Evolutionary conservation across 2,797 vertebrate genomes (phyloP), one percentile per base, ranked within the genome.

Genomic region (Loriculus beryllinus): DNA sequence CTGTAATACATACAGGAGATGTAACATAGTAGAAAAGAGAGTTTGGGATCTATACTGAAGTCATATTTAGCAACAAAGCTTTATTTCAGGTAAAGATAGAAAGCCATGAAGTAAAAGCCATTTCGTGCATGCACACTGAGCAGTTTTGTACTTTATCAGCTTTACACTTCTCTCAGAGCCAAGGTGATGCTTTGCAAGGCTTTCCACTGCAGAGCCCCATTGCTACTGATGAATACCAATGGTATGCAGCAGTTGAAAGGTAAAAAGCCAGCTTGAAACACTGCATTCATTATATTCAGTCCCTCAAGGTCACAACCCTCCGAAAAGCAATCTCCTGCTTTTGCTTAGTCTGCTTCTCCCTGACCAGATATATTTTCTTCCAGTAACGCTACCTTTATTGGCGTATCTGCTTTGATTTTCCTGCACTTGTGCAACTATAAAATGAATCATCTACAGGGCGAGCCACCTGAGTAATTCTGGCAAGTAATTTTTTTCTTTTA

Each of bases 241-340:
- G 83, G 90, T 39, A 96, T 84, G 84, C 79, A 93, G 70, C 56
- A 69, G 75, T 87, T 10, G 67, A 16, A 80, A 94, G 84, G 92
- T 88, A 88, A 88, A 92, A 87, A 93, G 62, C 69, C n/a, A 12
- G 85, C 39, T 48, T 79, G 75, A 86, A 95, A 94, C 92, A 93
- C 82, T 93, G 59, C 40, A 33, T 33, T 64, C 86, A 88, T 91
- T 95, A 88, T 92, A 63, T 48, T 39, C 83, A 71, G 49, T 26
- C 3, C 0, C 59, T 60, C 43, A 93, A 92, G 90, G 93, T 91
- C 94, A 90, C 21, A 96, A 80, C 62, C 86, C 47, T 63, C 59
- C 67, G 80, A 65, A 94, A 96, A 69, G 43, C 72, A 74, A 95
- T 92, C 78, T 89, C 82, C 90, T 78, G 37, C 42, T 82, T 80